These are phyloP conservation scores for Orius laevigatus DNA, from an alignment of 1,140 invertebrate species.

Conservation along the genomic window DNA sequence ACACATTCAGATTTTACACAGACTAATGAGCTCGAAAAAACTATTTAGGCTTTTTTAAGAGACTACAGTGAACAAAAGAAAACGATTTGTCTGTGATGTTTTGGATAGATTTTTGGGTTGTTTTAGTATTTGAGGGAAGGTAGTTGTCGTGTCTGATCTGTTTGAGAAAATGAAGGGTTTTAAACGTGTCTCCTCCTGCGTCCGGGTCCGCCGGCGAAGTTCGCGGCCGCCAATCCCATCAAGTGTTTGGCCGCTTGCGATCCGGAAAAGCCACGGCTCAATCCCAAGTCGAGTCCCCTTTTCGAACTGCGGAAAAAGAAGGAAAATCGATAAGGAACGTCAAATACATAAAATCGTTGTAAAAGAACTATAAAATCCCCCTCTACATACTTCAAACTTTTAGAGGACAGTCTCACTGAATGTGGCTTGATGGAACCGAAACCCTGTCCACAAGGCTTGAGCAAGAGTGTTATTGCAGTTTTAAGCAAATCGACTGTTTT, in stretches of 20 bases:
- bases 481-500: no score
- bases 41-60: not conserved
- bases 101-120: no score
- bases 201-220: conserved; percentile 71
- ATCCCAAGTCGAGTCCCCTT: conserved; percentile 60
- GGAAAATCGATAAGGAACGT: no score
- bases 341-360: no score
- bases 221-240: conserved; percentile 71
- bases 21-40: no score
- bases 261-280: conserved; percentile 72
- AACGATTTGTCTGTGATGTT: not conserved
- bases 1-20: no score
- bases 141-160: not conserved
- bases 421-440: no score
- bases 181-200: conserved; percentile 46
- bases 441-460: no score
- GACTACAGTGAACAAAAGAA: not conserved
- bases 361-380: no score
- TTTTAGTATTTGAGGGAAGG: not conserved
- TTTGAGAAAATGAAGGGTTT: not conserved
- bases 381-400: no score
- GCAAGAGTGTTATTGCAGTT: no score
- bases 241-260: conserved; percentile 76
- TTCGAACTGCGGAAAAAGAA: conserved; percentile 40
- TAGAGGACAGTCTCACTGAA: no score